Base-by-base conservation (phyloP, 2,113 vertebrate genomes). In the Malaclemys terrapin region DNA sequence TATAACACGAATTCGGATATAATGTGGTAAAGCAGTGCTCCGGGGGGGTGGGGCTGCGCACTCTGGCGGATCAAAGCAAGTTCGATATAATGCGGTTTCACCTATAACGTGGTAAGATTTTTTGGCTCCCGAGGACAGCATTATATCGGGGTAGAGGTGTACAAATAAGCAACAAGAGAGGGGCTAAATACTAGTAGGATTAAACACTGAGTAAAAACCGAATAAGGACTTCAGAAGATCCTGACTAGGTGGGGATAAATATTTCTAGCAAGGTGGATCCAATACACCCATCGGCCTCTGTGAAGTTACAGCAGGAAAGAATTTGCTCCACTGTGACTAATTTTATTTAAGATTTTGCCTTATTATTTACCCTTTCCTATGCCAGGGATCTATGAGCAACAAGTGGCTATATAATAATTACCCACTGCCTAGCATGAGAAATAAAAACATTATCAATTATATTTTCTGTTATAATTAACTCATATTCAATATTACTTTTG, bases 261-360 rank as follows among this genome's bases (percentile, higher is more conserved):
- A 38, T 72, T 72, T 38, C 65, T n/a, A 6, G 27, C 25, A 3
- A 50, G 50, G 78, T 75, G 0, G 38, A 75, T 35, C 59, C 75
- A n/a, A 22, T 22, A 22, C 82, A 35, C 10, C 25, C 13, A 0
- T 29, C 9, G 9, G 47, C 20, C 27, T 80, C 50, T 25, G 3
- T 13, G 38, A 42, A 42, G 80, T 54, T 9, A 42, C 80, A 13
- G 1, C 19, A 1, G 2, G 3, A 14, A 47, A 5, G 52, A 31
- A 13, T 0, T 5, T 0, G 19, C 72, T 57, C 5, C 62, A 6
- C 8, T 65, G 86, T 45, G 0, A 0, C 5, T 76, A 45, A 76
- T 53, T 19, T n/a, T 35, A n/a, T 69, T 2, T 2, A 1, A 62
- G n/a, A 2, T 6, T 50, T 3, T 80, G 24, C 20, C 8, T 35